phyloP scores from a whole-genome alignment of 2,113 vertebrate genomes.

The Eclectus roratus region DNA sequence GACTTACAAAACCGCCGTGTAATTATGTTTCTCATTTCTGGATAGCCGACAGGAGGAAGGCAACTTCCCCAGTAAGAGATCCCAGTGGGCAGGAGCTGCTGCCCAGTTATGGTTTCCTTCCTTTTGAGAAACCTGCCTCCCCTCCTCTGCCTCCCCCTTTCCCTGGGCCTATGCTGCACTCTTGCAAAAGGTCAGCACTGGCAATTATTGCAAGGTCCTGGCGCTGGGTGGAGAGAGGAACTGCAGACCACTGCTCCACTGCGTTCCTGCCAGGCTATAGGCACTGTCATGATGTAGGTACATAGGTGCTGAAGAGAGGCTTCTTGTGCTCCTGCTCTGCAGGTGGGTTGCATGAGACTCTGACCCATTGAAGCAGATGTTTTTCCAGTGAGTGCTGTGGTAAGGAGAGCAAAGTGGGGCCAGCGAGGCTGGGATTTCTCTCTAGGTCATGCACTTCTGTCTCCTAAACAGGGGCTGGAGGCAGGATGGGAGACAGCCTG shows the following conservation, averaged over 20 bases:
- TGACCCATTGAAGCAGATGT: background rate
- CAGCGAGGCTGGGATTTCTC: fast-evolving
- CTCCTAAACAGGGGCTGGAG: background rate
- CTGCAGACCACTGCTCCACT: background rate
- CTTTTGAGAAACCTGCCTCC: constrained; percentile 29
- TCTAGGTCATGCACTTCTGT: background rate
- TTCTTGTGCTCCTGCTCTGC: background rate
- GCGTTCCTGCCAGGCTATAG: background rate
- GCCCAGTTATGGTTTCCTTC: constrained; percentile 50
- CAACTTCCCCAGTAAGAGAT: constrained; percentile 5
- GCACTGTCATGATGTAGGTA: background rate
- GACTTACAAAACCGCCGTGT: background rate
- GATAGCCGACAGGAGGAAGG: background rate
- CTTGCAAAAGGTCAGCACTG: background rate
- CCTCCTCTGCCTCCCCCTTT: background rate
- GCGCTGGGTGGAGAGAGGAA: background rate
- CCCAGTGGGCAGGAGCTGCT: background rate
- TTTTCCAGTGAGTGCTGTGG: background rate
- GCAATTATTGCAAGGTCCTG: background rate
- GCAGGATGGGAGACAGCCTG: background rate
- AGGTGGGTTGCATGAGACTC: background rate
- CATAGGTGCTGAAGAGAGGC: background rate
- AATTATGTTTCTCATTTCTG: constrained; percentile 16
- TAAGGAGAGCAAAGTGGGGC: background rate
- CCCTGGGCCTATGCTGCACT: background rate